Evolutionary conservation across 35 echinoderm and acorn worm species (phyloP), one percentile per base, ranked within the genome.

Genomic region (Ptychodera flava): DNA sequence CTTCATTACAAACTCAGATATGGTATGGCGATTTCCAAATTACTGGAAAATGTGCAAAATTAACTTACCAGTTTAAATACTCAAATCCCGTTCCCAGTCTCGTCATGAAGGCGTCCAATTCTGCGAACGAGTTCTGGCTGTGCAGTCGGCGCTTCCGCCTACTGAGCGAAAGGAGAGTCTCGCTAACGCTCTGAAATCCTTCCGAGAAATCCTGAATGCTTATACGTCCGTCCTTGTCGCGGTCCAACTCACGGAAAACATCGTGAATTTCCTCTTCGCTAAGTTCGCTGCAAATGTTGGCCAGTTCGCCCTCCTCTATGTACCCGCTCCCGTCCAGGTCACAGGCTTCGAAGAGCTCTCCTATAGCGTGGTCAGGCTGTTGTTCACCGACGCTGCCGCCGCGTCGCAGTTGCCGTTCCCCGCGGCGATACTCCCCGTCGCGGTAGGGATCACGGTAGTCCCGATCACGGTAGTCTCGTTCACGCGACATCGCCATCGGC

Each of bases 121-220:
- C 83, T 34, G 88, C 80, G 79, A 84, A 31, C 12, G 52, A 31
- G 1, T 85, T n/a, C 64, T 38, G 15, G 36, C 53, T 35, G 38
- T 85, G 34, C 34, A 37, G 75, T 16, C 93, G 79, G 34, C 89
- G 29, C 36, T 85, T 91, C 82, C 81, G 84, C n/a, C 89, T 52
- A 15, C 89, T 87, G 0, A 91, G 79, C 15, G 93, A 85, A 2
- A 94, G 86, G 1, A 94, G 82, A 1, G 93, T 91, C 15, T 91
- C 93, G 45, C 93, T 94, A 77, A 94, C 93, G 35, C 93, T 94
- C 29, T 94, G 89, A 37, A 94, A 94, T 10, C 93, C 93, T 31
- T 91, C 89, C 15, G 85, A 35, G 38, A 94, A 94, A 75, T 94
- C 93, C 0, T 75, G 30, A 1, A 94, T 36, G 77, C 93, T 94